A percentile compares a stretch with the other conserved stretches of the same genome.
Evolutionary conservation across 2,797 vertebrate genomes (phyloP).

Genomic region (Periparus ater): DNA sequence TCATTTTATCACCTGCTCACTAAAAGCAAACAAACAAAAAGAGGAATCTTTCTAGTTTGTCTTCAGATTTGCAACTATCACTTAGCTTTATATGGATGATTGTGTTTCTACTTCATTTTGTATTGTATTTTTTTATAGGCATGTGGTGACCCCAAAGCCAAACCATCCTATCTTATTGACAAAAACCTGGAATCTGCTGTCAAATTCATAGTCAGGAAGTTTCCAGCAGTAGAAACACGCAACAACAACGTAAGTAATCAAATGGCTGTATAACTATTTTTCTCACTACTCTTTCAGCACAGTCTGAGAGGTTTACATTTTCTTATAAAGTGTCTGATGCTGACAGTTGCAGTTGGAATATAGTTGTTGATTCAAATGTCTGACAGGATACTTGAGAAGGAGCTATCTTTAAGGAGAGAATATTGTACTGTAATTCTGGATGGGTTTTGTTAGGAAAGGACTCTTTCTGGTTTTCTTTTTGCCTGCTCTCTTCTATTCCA

Average conservation of each 20-base stretch:
- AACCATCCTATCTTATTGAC: conserved; percentile 97
- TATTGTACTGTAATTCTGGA: neutral
- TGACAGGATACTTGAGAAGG: neutral
- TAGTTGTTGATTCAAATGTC: neutral
- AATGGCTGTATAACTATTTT: neutral
- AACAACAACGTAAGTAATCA: conserved; percentile 95
- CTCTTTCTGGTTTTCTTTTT: neutral
- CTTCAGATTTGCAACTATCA: conserved; percentile 67
- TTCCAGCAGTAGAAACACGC: conserved; percentile 95
- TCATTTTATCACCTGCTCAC: conserved; percentile 84
- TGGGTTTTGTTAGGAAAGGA: neutral
- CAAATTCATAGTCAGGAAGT: conserved; percentile 99
- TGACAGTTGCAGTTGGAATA: neutral
- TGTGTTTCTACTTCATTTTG: conserved; percentile 51
- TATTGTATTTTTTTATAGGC: conserved; percentile 83
- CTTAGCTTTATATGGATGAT: conserved; percentile 28
- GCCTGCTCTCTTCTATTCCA: neutral
- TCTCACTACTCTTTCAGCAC: neutral
- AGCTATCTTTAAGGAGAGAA: neutral
- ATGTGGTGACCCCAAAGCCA: conserved; percentile 97
- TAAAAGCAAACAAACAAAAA: conserved; percentile 65
- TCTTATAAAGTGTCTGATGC: neutral
- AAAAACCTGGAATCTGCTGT: conserved; percentile 99
- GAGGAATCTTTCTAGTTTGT: conserved; percentile 73
- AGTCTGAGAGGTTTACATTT: neutral